These are phyloP conservation scores for Isoperla grammatica DNA, from an alignment of 2,888 invertebrate genomes.

Conservation along the genomic window DNA sequence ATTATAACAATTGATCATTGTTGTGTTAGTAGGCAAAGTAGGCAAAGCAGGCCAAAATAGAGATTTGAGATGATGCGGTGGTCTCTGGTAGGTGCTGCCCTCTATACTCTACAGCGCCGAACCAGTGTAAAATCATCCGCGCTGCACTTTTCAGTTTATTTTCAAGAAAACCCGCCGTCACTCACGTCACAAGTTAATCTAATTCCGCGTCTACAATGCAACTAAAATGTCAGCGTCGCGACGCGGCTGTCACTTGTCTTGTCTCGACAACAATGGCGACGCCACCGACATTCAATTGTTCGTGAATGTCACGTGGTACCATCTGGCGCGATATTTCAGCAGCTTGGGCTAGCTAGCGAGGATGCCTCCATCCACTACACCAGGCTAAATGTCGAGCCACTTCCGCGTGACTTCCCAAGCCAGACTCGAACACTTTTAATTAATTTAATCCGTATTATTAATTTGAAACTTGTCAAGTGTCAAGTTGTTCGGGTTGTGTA, in stretches of 20 bases:
- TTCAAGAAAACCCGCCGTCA: not conserved
- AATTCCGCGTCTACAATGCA: not conserved
- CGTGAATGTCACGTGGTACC: conserved; percentile 5
- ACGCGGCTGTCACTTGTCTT: not conserved
- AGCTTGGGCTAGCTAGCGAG: not conserved
- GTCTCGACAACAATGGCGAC: conserved; percentile 3
- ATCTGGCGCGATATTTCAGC: not conserved
- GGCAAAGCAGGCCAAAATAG: too few species aligned
- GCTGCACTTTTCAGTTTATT: not conserved
- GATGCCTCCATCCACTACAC: not conserved
- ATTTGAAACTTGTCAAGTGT: conserved; percentile 20
- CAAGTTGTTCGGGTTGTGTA: conserved; percentile 9
- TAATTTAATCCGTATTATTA: conserved; percentile 18
- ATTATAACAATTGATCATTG: too few species aligned
- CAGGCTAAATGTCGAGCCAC: not conserved
- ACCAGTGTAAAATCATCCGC: conserved; percentile 4
- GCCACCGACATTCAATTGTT: conserved; percentile 13
- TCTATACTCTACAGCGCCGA: too few species aligned
- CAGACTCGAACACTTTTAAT: too few species aligned
- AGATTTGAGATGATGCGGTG: too few species aligned
- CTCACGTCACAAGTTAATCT: not conserved
- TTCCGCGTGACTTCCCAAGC: conserved; percentile 11
- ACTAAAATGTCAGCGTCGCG: conserved; percentile 4
- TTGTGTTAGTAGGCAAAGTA: too few species aligned
- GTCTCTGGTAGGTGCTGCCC: too few species aligned